Percentiles rank a stretch among this genome's conserved stretches.
Evolutionary conservation across 2,113 vertebrate genomes (phyloP).

Genomic region (Zosterops borbonicus): DNA sequence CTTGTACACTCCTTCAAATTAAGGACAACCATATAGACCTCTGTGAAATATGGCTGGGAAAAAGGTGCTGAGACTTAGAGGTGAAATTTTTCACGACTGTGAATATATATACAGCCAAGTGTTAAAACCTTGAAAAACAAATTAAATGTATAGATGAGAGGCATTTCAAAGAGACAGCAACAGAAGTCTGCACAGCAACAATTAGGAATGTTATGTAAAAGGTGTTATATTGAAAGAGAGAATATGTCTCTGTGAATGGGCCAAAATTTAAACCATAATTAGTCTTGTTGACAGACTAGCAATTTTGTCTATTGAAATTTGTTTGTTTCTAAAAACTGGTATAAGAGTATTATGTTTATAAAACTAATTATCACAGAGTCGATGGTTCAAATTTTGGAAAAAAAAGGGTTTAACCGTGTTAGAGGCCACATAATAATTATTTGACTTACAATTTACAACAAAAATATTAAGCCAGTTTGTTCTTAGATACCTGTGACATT

Average conservation of each 20-base stretch:
- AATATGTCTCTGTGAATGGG: not conserved
- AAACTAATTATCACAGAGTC: not conserved
- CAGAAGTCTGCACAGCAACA: not conserved
- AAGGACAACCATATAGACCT: not conserved
- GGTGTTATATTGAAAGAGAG: not conserved
- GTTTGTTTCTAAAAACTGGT: not conserved
- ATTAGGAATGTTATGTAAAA: not conserved
- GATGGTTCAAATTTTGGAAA: not conserved
- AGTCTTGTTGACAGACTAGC: not conserved
- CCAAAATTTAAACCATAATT: not conserved
- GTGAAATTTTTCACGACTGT: not conserved
- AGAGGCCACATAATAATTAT: not conserved
- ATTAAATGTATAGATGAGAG: constrained; percentile 7
- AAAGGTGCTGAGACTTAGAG: not conserved
- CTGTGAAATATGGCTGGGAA: not conserved
- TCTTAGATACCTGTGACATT: not conserved
- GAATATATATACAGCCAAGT: not conserved
- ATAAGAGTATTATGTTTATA: not conserved
- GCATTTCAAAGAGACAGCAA: not conserved
- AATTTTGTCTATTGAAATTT: not conserved
- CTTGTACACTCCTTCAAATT: not conserved
- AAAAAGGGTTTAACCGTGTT: not conserved
- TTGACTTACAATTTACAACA: not conserved
- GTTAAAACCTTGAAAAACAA: constrained; percentile 3
- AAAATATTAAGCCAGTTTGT: not conserved